A percentile compares a stretch with the other conserved stretches of the same genome.
These are phyloP conservation scores for Noctua pronuba DNA, from an alignment of 2,888 invertebrate species.

Conservation along the genomic window DNA sequence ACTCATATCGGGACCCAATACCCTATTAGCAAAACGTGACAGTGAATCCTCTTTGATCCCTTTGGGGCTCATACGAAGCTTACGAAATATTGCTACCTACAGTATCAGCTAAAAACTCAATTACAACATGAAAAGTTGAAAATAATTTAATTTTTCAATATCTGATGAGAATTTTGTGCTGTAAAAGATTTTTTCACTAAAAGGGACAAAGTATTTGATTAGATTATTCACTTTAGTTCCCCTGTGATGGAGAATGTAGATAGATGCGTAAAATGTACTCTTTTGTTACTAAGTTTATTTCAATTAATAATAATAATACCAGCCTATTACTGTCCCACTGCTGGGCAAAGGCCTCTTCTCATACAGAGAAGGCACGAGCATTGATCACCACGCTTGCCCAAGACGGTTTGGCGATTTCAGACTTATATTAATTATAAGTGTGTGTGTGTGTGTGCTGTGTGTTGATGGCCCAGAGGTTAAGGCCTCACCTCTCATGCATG, in stretches of 20 bases:
- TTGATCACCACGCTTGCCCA: no score
- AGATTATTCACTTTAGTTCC: slow-evolving; percentile 38
- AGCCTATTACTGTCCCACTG: no score
- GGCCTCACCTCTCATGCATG: no score
- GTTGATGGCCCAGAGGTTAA: no score
- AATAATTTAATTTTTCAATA: slow-evolving; percentile 41
- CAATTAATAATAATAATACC: no score
- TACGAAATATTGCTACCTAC: slow-evolving; percentile 1
- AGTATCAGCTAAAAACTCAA: slow-evolving; percentile 25
- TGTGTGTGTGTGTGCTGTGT: no score
- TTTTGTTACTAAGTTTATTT: not conserved
- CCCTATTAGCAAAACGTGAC: slow-evolving; percentile 17
- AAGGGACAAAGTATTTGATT: slow-evolving; percentile 45
- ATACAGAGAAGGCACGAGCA: no score
- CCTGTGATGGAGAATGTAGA: not conserved
- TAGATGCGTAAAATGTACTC: not conserved
- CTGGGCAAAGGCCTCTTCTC: no score
- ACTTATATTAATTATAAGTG: no score
- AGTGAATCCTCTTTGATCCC: slow-evolving; percentile 14
- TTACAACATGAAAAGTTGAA: slow-evolving; percentile 37
- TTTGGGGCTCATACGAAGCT: slow-evolving; percentile 15
- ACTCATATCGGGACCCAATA: slow-evolving; percentile 8
- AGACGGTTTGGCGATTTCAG: no score
- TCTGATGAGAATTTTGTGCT: slow-evolving; percentile 10
- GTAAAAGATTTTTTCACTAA: slow-evolving; percentile 24